A percentile compares a stretch with the other conserved stretches of the same genome.
Evolutionary conservation across 2,113 vertebrate genomes (phyloP).

Genomic region (Pelusios castaneus): DNA sequence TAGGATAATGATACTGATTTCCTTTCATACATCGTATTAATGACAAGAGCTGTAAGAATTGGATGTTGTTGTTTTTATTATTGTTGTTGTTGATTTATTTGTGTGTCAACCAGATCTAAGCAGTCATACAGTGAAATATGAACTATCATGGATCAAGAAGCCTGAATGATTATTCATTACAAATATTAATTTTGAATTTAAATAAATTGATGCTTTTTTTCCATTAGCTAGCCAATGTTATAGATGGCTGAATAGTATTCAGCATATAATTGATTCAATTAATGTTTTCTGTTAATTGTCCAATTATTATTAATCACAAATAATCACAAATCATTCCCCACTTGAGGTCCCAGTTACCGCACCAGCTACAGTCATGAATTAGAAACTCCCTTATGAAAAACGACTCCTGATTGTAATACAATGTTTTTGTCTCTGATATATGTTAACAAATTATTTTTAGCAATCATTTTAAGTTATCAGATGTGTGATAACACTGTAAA

Average conservation of each 20-base stretch:
- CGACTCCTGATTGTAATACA: neutral
- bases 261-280: neutral
- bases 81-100: neutral
- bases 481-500: neutral
- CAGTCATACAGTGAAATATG: no score
- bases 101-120: no score
- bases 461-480: neutral
- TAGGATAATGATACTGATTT: neutral
- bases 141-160: no score
- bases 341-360: neutral
- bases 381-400: neutral
- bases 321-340: neutral
- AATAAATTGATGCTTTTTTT: conserved; percentile 22
- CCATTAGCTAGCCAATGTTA: neutral
- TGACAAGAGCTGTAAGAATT: conserved; percentile 3
- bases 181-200: neutral
- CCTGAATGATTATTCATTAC: neutral
- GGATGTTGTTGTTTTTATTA: neutral
- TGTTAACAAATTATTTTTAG: neutral
- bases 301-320: neutral
- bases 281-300: neutral
- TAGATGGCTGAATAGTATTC: neutral
- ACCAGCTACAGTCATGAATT: neutral
- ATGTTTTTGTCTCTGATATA: neutral
- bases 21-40: neutral